Evolutionary conservation across 2,888 invertebrate genomes (phyloP).

Genomic region (Rotaria macrura): DNA sequence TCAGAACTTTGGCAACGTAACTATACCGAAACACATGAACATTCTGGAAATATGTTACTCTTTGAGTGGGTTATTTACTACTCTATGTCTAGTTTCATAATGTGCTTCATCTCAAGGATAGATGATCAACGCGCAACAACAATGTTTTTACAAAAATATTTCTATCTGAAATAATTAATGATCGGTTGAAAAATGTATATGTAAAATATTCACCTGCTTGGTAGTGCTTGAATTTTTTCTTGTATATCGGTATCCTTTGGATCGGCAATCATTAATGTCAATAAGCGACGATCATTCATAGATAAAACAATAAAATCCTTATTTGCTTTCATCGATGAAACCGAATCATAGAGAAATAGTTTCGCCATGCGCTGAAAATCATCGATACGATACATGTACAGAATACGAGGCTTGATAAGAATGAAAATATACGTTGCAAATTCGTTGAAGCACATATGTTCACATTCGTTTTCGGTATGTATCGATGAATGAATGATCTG

Average conservation of each 20-base stretch:
- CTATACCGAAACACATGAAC: too few species aligned
- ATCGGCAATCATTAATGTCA: conserved; percentile 24
- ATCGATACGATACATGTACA: conserved; percentile 16
- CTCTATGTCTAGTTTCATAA: too few species aligned
- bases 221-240: not conserved
- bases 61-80: too few species aligned
- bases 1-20: too few species aligned
- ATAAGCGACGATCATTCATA: conserved; percentile 25
- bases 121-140: too few species aligned
- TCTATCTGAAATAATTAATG: too few species aligned
- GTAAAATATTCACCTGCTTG: not conserved
- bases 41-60: too few species aligned
- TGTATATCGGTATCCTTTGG: not conserved
- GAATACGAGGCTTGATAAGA: not conserved
- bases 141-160: too few species aligned
- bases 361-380: not conserved
- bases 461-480: not conserved
- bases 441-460: conserved; percentile 5
- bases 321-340: not conserved
- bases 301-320: conserved; percentile 14
- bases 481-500: not conserved
- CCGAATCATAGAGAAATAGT: conserved; percentile 1
- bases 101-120: too few species aligned
- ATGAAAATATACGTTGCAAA: not conserved
- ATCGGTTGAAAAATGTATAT: too few species aligned